Base-by-base conservation (phyloP, 2,113 vertebrate genomes). In the Mystacornis crossleyi region DNA sequence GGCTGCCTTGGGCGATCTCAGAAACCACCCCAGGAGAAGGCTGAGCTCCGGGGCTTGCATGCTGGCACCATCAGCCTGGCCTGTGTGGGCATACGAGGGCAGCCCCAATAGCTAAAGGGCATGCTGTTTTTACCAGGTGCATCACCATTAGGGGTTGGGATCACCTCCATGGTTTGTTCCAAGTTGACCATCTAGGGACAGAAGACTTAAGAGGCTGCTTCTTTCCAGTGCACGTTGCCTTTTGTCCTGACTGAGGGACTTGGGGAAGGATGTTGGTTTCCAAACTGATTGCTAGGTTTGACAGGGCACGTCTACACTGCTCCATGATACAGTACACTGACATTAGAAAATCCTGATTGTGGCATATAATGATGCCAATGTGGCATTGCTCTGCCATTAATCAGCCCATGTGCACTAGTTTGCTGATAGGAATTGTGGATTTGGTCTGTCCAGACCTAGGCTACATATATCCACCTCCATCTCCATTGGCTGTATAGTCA, bases 1-100 rank as follows among this genome's bases (percentile, higher is more conserved):
- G 47, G 38, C 47, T 80, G 33, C 54, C 54, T 55, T 51, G n/a
- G 36, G 77, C 34, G 34, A 40, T 20, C 33, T 82, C 62, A 80
- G 50, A 94, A 91, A 57, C 25, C 34, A 77, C 10, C 18, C 29
- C 48, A 72, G 47, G 29, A 85, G 57, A 75, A 25, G 33, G 36
- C 57, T 60, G 40, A 82, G 66, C 48, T 75, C 47, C 67, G 38
- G 8, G 11, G 9, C 18, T 58, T 0, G 0, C 5, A 1, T 65
- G 36, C 54, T 82, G 25, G 38, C 24, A 71, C 26, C 42, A 34
- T 31, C 25, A 79, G 15, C 28, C 51, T 86, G 28, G 36, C 25
- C 42, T 28, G 12, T 10, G 10, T 55, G 33, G 34, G 15, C 1
- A 1, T 19, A 33, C 0, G 3, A 83, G 53, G 34, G 48, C 69